Conservation (phyloP, 2,888 invertebrate species). For the Galerucella nymphaeae region DNA sequence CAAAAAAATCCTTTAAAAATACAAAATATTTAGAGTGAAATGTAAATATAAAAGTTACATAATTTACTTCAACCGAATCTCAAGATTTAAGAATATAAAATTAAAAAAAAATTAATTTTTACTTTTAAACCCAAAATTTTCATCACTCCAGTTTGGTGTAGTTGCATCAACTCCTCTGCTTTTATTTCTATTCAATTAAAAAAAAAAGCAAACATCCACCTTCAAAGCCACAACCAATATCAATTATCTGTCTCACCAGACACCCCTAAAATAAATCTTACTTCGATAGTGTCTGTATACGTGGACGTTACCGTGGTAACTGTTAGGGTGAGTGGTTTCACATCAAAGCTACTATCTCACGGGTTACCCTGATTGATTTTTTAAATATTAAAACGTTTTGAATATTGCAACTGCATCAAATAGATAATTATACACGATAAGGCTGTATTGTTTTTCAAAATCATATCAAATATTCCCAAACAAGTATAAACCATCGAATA, state of each 20-base stretch:
- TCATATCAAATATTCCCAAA: no score
- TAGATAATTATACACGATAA: neutral
- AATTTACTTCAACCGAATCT: no score
- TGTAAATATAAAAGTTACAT: no score
- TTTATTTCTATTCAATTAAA: neutral
- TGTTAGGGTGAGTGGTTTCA: constrained; percentile 32
- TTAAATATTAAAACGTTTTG: constrained; percentile 32
- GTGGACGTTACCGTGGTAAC: constrained; percentile 48
- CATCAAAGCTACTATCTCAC: constrained; percentile 34
- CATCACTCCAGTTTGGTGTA: neutral
- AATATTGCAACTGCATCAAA: neutral
- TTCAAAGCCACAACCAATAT: neutral
- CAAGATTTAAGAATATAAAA: no score
- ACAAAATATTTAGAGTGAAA: no score
- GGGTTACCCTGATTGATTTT: constrained; percentile 38
- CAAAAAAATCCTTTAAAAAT: no score
- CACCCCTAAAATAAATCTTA: constrained; percentile 31
- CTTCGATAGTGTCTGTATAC: constrained; percentile 43
- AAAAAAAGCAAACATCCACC: neutral
- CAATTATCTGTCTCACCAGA: constrained; percentile 7
- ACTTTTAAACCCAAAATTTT: neutral
- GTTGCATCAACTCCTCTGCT: no score
- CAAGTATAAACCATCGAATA: no score
- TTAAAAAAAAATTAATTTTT: no score
- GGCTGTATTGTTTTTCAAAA: no score